Evolutionary conservation across 1,140 invertebrate genomes (phyloP), one percentile per base, ranked within the genome.

Genomic region (Drosophila orosa): DNA sequence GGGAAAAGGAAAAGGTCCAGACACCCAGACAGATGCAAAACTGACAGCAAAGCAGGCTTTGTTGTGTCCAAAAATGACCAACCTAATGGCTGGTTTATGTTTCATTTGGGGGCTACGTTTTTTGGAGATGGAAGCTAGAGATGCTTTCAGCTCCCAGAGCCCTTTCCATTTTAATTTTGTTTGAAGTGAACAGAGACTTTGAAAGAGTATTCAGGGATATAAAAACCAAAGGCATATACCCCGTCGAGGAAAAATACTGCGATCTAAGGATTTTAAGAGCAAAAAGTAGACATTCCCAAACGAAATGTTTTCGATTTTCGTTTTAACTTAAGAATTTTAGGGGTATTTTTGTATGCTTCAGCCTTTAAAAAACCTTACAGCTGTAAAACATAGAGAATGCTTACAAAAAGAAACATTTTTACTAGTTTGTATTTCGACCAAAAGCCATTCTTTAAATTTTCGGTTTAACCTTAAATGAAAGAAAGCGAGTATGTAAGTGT

Each of bases 41-140:
- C 65, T 48, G 67, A 69, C 50, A 37, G 65, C 39, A 5, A 19
- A 39, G 22, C 8, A 22, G 50, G 19, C 65, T 48, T 57, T 69
- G 42, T 58, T 47, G 19, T 58, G 50, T 35, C 65, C 67, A 48
- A 71, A 71, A 71, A 68, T 71, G 25, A 44, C 40, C 65, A 47
- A 33, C 40, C 39, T 35, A 57, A 67, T 40, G 65, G 33, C 67
- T 47, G 67, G 31, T 35, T 56, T 42, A 44, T 69, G 39, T 69
- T 69, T 35, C 44, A 50, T n/a, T 13, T 40, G 27, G 37, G 13
- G 25, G 13, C 37, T 31, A 9, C 17, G 12, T 55, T 42, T 33
- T 33, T 22, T 1, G 19, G 10, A 7, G 3, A 22, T 15, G 17
- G 7, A 8, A 9, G 13, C 4, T 15, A 6, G 7, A 5, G 50